Evolutionary conservation across 2,888 invertebrate genomes (phyloP).

Genomic region (Siphonodentalium dalli): DNA sequence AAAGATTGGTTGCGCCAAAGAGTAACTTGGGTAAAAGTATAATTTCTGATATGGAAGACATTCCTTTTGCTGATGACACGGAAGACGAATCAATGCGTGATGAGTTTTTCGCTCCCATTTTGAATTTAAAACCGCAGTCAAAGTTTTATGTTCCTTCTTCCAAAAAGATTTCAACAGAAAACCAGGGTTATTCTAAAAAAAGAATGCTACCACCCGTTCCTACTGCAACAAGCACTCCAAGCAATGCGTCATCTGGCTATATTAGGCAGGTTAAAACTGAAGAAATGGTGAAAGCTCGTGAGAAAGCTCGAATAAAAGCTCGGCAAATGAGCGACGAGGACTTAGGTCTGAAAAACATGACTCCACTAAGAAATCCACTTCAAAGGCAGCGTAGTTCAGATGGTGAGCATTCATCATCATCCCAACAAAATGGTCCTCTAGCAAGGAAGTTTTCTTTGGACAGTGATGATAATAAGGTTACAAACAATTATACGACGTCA

Average conservation of each 20-base stretch:
- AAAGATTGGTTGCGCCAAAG: too few relatives aligned
- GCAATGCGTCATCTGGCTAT: conserved; percentile 65
- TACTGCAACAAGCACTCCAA: conserved; percentile 18
- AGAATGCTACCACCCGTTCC: conserved; percentile 46
- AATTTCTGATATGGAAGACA: conserved; percentile 44
- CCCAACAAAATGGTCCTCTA: too few relatives aligned
- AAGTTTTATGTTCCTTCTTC: too few relatives aligned
- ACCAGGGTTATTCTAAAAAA: conserved; percentile 34
- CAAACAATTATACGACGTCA: too few relatives aligned
- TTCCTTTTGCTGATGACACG: conserved; percentile 58
- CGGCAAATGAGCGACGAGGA: conserved; percentile 78
- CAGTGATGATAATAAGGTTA: too few relatives aligned
- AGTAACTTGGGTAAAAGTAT: too few relatives aligned
- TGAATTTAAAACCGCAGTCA: conserved; percentile 43
- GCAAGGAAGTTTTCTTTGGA: too few relatives aligned
- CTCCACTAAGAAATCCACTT: too few relatives aligned
- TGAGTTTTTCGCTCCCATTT: conserved; percentile 54
- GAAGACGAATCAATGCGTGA: conserved; percentile 34
- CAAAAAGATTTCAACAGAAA: too few relatives aligned
- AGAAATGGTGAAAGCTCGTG: conserved; percentile 57
- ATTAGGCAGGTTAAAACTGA: conserved; percentile 43
- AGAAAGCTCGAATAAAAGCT: conserved; percentile 72
- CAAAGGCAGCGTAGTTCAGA: too few relatives aligned
- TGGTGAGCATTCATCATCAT: too few relatives aligned
- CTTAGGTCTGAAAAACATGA: conserved; percentile 67